Evolutionary conservation across 2,113 vertebrate species (phyloP), one percentile per base, ranked within the genome.

Genomic region (Sciurus niger): DNA sequence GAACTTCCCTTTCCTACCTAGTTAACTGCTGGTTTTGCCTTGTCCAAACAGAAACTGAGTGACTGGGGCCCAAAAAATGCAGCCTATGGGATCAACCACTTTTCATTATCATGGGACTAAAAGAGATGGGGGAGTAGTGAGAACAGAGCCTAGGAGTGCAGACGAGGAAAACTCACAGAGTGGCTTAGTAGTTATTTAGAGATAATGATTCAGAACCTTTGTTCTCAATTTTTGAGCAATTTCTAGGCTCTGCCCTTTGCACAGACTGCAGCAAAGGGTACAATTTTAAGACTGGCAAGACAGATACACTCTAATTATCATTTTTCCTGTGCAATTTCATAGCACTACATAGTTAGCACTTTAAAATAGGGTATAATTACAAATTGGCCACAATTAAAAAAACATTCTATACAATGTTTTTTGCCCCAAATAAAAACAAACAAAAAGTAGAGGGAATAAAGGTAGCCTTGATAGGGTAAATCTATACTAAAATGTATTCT

Each of bases 51-150:
- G 24, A 85, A 77, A 3, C 4, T 34, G 55, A 3, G 37, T 43
- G 7, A 2, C n/a, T 55, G 5, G 17, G 13, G n/a, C 3, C n/a
- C 17, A 5, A 72, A 12, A 10, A 10, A n/a, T 79, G 13, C 17
- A 48, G 1, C 5, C 58, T 17, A 40, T 5, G 4, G 1, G 0
- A 0, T 84, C n/a, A 48, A 2, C 16, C 4, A 16, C 0, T 6
- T 4, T 34, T 46, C 18, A 77, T 30, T 20, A 48, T 24, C 1
- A 4, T 0, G 67, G n/a, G 76, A 60, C 0, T 53, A 3, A 79
- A 53, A 70, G 48, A 94, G 1, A 24, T 72, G 5, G 2, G 4
- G n/a, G 25, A 12, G 22, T 25, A 40, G 14, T 43, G 30, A 51
- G 14, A 80, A 48, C 20, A 40, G 11, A 65, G 9, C 9, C 12